Evolutionary conservation across 64 coral and sea anemone species (phyloP), one percentile per base, ranked within the genome.

Genomic region (Hydrozoanthus tunicans): DNA sequence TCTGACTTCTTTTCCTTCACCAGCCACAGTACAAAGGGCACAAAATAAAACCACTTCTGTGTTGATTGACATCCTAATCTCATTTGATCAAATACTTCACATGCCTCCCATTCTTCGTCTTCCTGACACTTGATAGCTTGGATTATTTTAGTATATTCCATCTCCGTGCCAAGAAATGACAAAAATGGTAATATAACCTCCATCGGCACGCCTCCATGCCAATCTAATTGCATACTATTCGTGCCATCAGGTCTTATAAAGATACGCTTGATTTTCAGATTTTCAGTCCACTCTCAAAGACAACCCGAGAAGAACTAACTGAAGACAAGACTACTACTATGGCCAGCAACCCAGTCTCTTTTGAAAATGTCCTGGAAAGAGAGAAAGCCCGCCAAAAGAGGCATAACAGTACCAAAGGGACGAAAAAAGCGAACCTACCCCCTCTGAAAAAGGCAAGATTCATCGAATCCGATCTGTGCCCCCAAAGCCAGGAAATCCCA

Each of bases 191-290:
- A 79, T 79, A 20, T 20, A 20, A 20, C 20, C 20, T 20, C 20
- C 20, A 20, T 20, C 20, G 20, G 20, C 20, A 20, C 20, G 20
- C 20, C 20, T 20, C 20, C 20, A 20, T 20, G 20, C 20, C 20
- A 20, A 20, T 20, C 20, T 20, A 20, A 20, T 20, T 20, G 20
- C 20, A 20, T 20, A 20, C 20, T 20, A 20, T 20, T 20, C 20
- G 77, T 79, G 77, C 77, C 77, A 79, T 79, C 77, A 79, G 77
- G 77, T 79, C 77, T 79, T 79, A 79, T 79, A 79, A 79, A 79
- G 77, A 79, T 79, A 15, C 24, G 7, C 77, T 79, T 79, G 56
- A 52, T 58, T 79, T 66, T 66, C 64, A 66, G 64, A 66, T 66
- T 66, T 66, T 66, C 64, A 66, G 64, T 66, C 64, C 20, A 20